Evolutionary conservation across 2,888 invertebrate species (phyloP), one percentile per base, ranked within the genome.

Genomic region (Diachrysia chrysitis): DNA sequence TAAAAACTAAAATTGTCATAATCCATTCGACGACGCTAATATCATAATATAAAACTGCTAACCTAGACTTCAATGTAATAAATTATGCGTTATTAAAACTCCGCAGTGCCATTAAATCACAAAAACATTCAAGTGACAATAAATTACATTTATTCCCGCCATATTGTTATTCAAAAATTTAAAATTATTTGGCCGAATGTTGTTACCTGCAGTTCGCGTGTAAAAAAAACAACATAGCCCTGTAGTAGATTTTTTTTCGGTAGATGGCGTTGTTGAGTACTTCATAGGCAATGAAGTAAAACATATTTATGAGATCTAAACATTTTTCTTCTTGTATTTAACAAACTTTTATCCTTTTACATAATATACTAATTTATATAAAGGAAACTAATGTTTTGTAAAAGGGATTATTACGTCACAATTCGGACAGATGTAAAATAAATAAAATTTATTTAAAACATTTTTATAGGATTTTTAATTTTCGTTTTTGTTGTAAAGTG

Each of bases 81-180:
- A 46, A 54, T 62, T 37, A 32, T 25, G 21, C 56, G n/a, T 54
- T 60, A 62, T 56, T 42, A 63, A 62, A 69, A 60, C 12, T 17
- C 76, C 68, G 72, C 74, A 76, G 68, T 76, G 73, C 37, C 9
- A n/a, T 4, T 60, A 61, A 64, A 66, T 67, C 48, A 59, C 55
- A 57, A 58, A 73, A 76, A 66, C 61, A 54, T 42, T 29, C 21
- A 53, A 58, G 42, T 61, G 51, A 32, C 67, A 65, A 61, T 76
- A 76, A 73, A 77, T 75, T 57, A 70, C 67, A 16, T 23, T 21
- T n/a, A 21, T 72, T 87, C 85, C 85, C 85, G 85, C 85, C 85
- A 83, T 82, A 83, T 81, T 78, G 58, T 58, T 69, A 80, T 79
- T 69, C 76, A 79, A 66, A 71, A 64, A 63, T 63, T 54, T 16